These are phyloP conservation scores for Callipepla californica DNA, from an alignment of 2,113 vertebrate genomes.

Conservation along the genomic window DNA sequence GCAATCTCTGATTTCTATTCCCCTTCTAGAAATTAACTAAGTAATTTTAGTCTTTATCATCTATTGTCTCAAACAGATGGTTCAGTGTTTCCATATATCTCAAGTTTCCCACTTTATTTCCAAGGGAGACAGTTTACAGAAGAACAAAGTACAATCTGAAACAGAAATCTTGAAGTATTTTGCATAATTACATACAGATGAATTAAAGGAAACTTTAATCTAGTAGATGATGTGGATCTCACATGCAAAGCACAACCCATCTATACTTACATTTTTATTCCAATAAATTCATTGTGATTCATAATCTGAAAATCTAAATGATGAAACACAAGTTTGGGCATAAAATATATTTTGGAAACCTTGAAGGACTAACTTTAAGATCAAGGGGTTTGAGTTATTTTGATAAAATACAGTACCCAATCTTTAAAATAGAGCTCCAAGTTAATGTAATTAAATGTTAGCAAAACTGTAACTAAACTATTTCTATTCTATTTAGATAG, in stretches of 20 bases:
- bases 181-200: neutral
- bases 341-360: neutral
- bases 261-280: neutral
- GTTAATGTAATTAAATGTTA: neutral
- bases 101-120: neutral
- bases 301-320: neutral
- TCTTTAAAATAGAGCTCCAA: neutral
- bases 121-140: neutral
- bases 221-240: neutral
- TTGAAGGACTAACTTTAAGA: conserved; percentile 35
- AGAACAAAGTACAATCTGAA: neutral
- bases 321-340: neutral
- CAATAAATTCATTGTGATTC: conserved; percentile 4
- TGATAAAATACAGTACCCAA: neutral
- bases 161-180: neutral
- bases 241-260: neutral
- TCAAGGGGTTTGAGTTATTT: neutral
- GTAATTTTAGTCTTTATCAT: neutral
- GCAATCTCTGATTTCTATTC: neutral
- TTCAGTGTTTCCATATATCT: neutral
- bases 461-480: neutral
- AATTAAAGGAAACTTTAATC: conserved; percentile 1
- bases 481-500: neutral
- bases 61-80: neutral
- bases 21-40: neutral